These are phyloP conservation scores for Podargus strigoides DNA, from an alignment of 2,797 vertebrate species.

Conservation along the genomic window DNA sequence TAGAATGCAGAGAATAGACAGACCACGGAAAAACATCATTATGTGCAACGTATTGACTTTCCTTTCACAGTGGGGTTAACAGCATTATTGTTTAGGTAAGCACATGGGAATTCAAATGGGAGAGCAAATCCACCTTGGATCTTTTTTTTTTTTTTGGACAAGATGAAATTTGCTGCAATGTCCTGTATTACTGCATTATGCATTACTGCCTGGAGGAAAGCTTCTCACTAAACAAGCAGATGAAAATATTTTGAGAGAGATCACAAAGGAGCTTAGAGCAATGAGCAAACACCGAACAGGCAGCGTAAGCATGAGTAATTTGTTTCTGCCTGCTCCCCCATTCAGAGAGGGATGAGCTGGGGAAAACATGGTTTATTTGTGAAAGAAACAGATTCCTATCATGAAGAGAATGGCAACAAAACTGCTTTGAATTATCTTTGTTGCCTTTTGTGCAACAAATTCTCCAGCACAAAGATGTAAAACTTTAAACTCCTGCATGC, in stretches of 20 bases:
- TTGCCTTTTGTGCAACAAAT: neutral
- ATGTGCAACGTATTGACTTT: neutral
- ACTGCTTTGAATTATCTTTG: neutral
- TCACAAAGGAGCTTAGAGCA: constrained; percentile 32
- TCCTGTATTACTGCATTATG: constrained; percentile 14
- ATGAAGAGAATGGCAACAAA: neutral
- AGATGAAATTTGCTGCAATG: constrained; percentile 9
- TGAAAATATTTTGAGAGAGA: constrained; percentile 35
- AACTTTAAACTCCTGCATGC: neutral
- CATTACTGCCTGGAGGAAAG: constrained; percentile 28
- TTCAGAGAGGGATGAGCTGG: neutral
- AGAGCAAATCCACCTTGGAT: neutral
- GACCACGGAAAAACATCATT: constrained; percentile 46
- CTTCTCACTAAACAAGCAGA: constrained; percentile 13
- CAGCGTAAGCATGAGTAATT: constrained; percentile 6
- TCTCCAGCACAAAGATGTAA: neutral
- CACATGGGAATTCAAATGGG: constrained; percentile 27
- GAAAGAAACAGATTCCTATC: neutral
- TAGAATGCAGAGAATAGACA: constrained; percentile 46
- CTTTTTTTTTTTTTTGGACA: neutral
- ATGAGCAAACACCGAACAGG: constrained; percentile 19
- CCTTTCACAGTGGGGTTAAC: neutral
- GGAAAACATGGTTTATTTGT: constrained; percentile 8
- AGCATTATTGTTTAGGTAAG: constrained; percentile 26
- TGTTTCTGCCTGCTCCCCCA: neutral